These are phyloP conservation scores for Ceyx margarethae DNA, from an alignment of 2,113 vertebrate genomes.

Conservation along the genomic window DNA sequence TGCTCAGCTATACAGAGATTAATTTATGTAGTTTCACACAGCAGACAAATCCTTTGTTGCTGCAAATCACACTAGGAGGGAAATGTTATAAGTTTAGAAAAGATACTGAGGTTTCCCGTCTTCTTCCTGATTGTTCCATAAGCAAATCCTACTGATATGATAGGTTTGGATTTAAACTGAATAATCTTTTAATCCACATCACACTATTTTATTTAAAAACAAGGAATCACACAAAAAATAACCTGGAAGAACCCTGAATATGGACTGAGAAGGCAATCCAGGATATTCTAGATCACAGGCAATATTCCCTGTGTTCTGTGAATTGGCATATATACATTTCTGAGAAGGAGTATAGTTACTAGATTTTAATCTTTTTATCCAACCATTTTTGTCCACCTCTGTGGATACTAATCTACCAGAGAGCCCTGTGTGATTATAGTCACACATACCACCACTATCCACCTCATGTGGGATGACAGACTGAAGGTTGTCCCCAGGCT, in stretches of 20 bases:
- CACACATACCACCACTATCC: too few species aligned
- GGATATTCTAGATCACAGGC: background rate
- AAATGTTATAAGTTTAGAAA: background rate
- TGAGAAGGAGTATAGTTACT: too few species aligned
- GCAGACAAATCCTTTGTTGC: background rate
- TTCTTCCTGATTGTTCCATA: background rate
- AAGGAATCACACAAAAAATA: too few species aligned
- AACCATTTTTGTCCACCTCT: too few species aligned
- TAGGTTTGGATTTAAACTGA: background rate
- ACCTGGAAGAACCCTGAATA: background rate
- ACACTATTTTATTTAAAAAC: background rate
- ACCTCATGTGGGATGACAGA: too few species aligned
- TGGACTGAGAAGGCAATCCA: background rate
- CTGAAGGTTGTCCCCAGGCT: too few species aligned
- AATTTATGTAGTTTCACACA: background rate
- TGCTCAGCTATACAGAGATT: background rate
- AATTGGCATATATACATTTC: too few species aligned
- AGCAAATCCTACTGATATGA: background rate
- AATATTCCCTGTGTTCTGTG: too few species aligned
- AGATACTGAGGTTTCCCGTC: background rate
- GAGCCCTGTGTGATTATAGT: too few species aligned
- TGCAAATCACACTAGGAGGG: rapidly evolving
- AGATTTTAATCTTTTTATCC: too few species aligned
- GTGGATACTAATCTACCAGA: too few species aligned
- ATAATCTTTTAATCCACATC: background rate